These are phyloP conservation scores for Archips crataeganus DNA, from an alignment of 2,888 invertebrate genomes.

Conservation along the genomic window DNA sequence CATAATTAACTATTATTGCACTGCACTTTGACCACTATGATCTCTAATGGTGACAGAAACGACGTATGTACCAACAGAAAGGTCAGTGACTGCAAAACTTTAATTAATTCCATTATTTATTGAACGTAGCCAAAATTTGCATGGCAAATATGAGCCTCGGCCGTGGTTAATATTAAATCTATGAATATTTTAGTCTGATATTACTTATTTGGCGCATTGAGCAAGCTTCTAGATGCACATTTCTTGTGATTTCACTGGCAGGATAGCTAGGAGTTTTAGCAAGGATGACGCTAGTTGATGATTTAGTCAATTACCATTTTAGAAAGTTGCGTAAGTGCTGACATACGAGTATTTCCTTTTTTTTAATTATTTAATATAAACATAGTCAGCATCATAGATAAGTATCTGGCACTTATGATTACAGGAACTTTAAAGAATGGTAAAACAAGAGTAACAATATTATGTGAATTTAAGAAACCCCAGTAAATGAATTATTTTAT, in stretches of 20 bases:
- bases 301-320: neutral
- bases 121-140: neutral
- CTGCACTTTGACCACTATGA: too few species aligned
- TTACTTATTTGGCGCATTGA: neutral
- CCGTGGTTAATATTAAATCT: neutral
- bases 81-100: neutral
- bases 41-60: too few species aligned
- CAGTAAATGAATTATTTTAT: too few species aligned
- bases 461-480: too few species aligned
- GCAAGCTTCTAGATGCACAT: neutral
- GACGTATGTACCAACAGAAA: neutral
- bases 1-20: too few species aligned
- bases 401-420: too few species aligned
- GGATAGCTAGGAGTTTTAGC: neutral
- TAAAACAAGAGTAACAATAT: too few species aligned
- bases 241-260: neutral
- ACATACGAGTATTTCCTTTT: too few species aligned
- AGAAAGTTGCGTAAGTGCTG: too few species aligned
- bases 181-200: neutral
- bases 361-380: too few species aligned
- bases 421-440: too few species aligned
- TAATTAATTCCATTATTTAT: constrained; percentile 1
- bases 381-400: too few species aligned
- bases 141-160: neutral
- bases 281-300: neutral